These are phyloP conservation scores for Empis stercorea DNA, from an alignment of 2,888 invertebrate species.

Conservation along the genomic window DNA sequence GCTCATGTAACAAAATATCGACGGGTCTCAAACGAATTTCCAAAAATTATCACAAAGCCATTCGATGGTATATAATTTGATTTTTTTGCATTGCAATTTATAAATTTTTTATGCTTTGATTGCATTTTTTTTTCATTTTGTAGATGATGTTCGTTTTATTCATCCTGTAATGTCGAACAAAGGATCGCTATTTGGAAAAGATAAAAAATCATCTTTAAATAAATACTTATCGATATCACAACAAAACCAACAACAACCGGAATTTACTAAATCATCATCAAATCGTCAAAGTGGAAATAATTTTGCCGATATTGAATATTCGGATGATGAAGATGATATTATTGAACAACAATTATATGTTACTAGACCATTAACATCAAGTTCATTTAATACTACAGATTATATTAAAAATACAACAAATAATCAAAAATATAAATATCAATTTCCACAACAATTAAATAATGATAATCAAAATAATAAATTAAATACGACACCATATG, in stretches of 20 bases:
- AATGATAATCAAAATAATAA: too few species aligned
- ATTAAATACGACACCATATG: constrained; percentile 8
- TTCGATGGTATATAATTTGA: constrained; percentile 20
- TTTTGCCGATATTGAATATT: constrained; percentile 23
- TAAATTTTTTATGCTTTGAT: too few species aligned
- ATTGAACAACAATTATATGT: neutral
- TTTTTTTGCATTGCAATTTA: too few species aligned
- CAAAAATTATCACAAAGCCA: constrained; percentile 21
- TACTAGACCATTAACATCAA: neutral
- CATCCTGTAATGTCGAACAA: neutral
- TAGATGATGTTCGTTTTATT: neutral
- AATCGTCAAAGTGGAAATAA: constrained; percentile 10
- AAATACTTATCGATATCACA: neutral
- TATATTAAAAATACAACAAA: too few species aligned
- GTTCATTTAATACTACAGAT: neutral
- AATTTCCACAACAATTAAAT: too few species aligned
- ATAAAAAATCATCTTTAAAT: too few species aligned
- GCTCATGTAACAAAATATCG: constrained; percentile 23
- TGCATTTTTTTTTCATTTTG: neutral
- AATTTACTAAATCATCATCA: neutral
- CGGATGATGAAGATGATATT: constrained; percentile 28
- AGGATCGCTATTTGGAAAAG: too few species aligned
- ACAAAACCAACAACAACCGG: neutral
- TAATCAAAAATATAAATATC: too few species aligned
- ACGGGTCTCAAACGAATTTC: constrained; percentile 23